Conservation (phyloP, 2,113 vertebrate species). For the Lycaon pictus region DNA sequence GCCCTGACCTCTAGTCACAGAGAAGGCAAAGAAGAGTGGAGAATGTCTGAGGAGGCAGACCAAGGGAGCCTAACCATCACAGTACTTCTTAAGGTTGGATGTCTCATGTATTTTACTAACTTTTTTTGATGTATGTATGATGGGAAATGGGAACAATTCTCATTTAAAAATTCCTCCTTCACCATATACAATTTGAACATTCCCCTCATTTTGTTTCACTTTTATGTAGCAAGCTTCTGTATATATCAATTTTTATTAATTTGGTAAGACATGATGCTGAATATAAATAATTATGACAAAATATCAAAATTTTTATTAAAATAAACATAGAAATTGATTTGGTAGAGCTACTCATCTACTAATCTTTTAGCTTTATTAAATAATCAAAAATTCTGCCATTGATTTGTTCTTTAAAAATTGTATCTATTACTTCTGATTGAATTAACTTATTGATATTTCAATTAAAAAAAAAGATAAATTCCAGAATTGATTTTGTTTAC, state of each 20-base stretch:
- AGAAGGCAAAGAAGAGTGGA: not conserved
- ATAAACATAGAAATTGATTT: conserved; percentile 56
- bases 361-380: conserved; percentile 58
- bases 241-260: conserved; percentile 46
- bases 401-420: conserved; percentile 43
- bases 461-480: not conserved
- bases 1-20: not conserved
- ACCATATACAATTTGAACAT: not conserved
- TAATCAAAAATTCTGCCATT: conserved; percentile 28
- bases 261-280: not conserved
- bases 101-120: not conserved
- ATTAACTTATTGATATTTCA: conserved; percentile 57
- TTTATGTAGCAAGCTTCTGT: not conserved
- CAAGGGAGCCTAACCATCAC: not conserved
- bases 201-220: not conserved
- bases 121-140: not conserved
- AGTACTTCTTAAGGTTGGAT: not conserved
- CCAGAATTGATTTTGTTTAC: conserved; percentile 12
- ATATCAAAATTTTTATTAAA: conserved; percentile 39
- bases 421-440: conserved; percentile 49
- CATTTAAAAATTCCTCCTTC: not conserved
- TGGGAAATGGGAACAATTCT: not conserved
- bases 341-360: not conserved
- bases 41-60: not conserved
- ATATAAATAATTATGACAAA: conserved; percentile 56